Conservation (phyloP, 2,797 vertebrate genomes). For the Lepus oiostolus region DNA sequence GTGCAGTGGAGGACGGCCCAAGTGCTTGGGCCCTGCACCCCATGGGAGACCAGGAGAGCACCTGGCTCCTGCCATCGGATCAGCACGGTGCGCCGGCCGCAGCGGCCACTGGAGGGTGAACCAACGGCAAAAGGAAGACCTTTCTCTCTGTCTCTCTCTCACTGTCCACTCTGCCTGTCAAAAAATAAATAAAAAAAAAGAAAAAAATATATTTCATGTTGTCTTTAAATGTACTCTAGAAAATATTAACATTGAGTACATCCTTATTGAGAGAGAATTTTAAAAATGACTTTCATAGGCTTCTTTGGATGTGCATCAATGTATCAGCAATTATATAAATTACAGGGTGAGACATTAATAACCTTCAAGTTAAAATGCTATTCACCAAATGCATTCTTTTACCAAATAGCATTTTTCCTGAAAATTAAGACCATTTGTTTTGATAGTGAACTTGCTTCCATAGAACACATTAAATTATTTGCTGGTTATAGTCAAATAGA, state of each 20-base stretch:
- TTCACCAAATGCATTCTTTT: background rate
- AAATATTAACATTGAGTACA: background rate
- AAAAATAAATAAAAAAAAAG: no score
- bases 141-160: no score
- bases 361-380: constrained; percentile 35
- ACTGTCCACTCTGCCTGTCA: no score
- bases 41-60: no score
- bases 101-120: no score
- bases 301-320: background rate
- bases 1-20: no score
- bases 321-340: background rate
- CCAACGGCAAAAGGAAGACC: no score
- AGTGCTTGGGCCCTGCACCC: no score
- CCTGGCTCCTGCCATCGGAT: no score
- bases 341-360: background rate
- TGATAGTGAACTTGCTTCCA: constrained; percentile 33
- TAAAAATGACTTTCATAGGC: background rate
- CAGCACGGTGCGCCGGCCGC: no score
- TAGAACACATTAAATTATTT: constrained; percentile 52
- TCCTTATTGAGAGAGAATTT: background rate
- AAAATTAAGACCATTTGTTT: constrained; percentile 53
- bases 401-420: constrained; percentile 5
- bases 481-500: background rate
- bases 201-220: background rate
- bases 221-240: background rate